Evolutionary conservation across 1,140 invertebrate genomes (phyloP), one percentile per base, ranked within the genome.

Genomic region (Globodera rostochiensis): DNA sequence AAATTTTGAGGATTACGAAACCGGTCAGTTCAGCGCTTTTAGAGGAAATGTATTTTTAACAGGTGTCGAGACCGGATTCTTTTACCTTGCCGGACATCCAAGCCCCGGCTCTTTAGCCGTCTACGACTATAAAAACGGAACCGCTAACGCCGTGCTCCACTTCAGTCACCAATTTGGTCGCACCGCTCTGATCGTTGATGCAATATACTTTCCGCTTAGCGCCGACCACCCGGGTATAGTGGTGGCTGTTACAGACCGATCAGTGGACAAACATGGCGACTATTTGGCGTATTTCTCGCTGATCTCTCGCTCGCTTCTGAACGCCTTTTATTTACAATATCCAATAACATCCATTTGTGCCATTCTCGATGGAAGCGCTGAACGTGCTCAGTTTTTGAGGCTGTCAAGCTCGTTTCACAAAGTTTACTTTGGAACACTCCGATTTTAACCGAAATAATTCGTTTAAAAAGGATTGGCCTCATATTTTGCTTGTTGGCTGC

Each of bases 401-500:
- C 64, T 81, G 53, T 21, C 71, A 13, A 60, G 8, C 45, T 49
- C 50, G 7, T 77, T 80, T 36, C 70, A 25, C 15, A 76, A 76
- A 11, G 67, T 80, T 77, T 69, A 19, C n/a, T 46, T 25, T 25
- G 46, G 11, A 47, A 25, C 49, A 9, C 45, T 36, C 11, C 9
- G 13, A 49, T 50, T 50, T 7, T 19, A 25, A 25, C 25, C 0
- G 25, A 25, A 25, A 9, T 19, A 53, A 46, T 82, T 19, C 3
- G 0, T 21, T 47, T 11, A n/a, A 25, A 8, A 6, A 78, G 47
- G 81, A 73, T n/a, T 82, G 81, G 81, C 80, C 76, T 21, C 77
- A 82, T 49, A 82, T 82, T 73, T 53, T 82, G 25, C 67, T 82
- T 36, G 78, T 82, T 36, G 81, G 81, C 3, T 82, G 81, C 80